A percentile compares a stretch with the other conserved stretches of the same genome.
Conservation (phyloP, 2,888 invertebrate genomes). For the Acleris sparsana region DNA sequence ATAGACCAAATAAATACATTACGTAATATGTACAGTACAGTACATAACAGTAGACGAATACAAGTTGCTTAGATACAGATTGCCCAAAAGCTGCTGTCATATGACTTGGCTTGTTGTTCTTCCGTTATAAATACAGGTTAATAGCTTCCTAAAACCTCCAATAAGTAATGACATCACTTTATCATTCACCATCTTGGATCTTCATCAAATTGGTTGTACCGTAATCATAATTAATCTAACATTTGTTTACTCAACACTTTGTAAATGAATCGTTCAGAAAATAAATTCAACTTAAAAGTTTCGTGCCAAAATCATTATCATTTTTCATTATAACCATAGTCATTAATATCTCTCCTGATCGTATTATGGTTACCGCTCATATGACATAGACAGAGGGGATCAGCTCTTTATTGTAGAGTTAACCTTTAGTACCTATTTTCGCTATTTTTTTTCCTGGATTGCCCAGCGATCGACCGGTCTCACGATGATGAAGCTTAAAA, state of each 20-base stretch:
- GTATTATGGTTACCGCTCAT: no score
- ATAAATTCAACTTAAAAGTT: neutral
- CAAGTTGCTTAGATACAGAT: neutral
- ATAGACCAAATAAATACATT: no score
- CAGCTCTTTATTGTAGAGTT: no score
- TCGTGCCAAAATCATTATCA: slow-evolving; percentile 4
- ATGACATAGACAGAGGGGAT: no score
- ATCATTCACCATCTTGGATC: slow-evolving; percentile 14
- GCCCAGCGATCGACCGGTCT: no score
- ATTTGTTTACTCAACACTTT: slow-evolving; percentile 1
- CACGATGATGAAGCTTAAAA: no score
- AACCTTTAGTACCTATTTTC: no score
- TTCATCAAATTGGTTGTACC: slow-evolving; percentile 9
- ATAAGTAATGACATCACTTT: neutral
- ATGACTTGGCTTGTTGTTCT: neutral
- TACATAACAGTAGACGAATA: neutral
- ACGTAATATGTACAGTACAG: no score
- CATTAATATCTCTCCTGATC: no score
- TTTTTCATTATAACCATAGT: neutral
- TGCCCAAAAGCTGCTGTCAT: neutral
- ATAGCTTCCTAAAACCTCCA: neutral
- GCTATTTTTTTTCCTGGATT: no score
- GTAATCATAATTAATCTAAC: neutral
- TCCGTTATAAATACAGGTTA: neutral
- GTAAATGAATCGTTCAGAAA: neutral